Percentiles rank a stretch among this genome's conserved stretches.
Evolutionary conservation across 2,888 invertebrate species (phyloP).

Genomic region (Opisthograptis luteolata): DNA sequence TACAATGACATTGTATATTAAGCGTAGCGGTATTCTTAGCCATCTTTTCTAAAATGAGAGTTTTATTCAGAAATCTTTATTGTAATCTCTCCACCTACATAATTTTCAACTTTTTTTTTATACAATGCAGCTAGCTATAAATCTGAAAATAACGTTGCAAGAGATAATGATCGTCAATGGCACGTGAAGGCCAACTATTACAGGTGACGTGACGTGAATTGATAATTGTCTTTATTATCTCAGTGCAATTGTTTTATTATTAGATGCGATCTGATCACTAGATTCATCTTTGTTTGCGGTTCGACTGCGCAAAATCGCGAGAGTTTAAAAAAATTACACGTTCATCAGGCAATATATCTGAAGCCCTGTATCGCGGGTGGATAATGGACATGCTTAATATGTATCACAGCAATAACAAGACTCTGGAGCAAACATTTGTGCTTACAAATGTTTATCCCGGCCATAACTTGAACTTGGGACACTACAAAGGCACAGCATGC

Average conservation of each 20-base stretch:
- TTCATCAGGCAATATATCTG: no score
- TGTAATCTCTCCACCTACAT: no score
- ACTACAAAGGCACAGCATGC: no score
- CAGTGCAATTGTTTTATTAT: slow-evolving; percentile 11
- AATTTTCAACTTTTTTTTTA: no score
- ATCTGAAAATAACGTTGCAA: slow-evolving; percentile 4
- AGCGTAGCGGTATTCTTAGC: slow-evolving; percentile 8
- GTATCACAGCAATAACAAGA: no score
- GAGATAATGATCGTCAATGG: slow-evolving; percentile 23
- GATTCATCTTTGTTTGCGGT: slow-evolving; percentile 2
- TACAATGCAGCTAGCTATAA: no score
- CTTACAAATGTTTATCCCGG: no score
- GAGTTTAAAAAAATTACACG: no score
- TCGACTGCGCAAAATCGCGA: slow-evolving; percentile 1
- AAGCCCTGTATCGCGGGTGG: no score
- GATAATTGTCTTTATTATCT: slow-evolving; percentile 21
- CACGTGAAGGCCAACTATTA: slow-evolving; percentile 22
- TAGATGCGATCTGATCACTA: slow-evolving; percentile 5
- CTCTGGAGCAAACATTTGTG: no score
- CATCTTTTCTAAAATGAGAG: slow-evolving; percentile 9
- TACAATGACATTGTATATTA: slow-evolving; percentile 5
- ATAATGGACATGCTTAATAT: no score
- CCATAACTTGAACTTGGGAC: no score
- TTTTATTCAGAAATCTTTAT: background rate
- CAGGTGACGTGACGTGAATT: slow-evolving; percentile 28